Base-by-base conservation (phyloP, 2,888 invertebrate species). In the Papilio protenor region DNA sequence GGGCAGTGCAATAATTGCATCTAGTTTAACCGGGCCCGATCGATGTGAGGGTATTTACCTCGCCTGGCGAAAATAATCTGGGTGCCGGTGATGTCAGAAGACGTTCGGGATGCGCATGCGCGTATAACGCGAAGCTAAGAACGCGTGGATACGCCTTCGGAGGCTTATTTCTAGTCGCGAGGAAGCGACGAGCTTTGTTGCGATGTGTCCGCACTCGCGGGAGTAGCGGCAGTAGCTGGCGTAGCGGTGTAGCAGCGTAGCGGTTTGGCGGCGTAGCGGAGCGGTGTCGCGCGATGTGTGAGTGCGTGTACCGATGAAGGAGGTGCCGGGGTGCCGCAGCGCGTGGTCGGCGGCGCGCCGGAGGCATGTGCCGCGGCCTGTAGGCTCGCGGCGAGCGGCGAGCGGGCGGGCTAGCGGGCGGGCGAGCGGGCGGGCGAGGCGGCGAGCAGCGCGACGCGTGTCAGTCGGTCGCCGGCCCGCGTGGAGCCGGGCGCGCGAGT, bases 31-130 rank as follows among this genome's bases (percentile, higher is more conserved):
- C 91, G 90, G 92, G 90, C 87, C 85, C 93, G 94, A 94, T 94
- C 94, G 94, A 94, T 94, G 92, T 91, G 93, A 93, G 94, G 94
- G 94, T 94, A 94, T 94, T 94, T 94, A 94, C 94, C 94, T 94
- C 94, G 93, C 89, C 91, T 92, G 92, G 93, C 91, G 89, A 94
- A 94, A 94, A 94, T 94, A 94, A 93, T 94, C 94, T 92, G 93
- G 92, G 93, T 91, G 89, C 89, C 90, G 91, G 93, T 94, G 94
- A 93, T 93, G 94, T 93, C 94, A 93, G 92, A 89, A 89, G 87
- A 86, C 87, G 86, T 84, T 81, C 79, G 69, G 75, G 81, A 49
- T 81, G 84, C 85, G 84, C 85, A 79, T 83, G 83, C 82, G 85
- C 81, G 78, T 71, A 82, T 78, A 78, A 82, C 83, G 83, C 81